phyloP scores from a whole-genome alignment of 2,113 vertebrate genomes.

The Phalacrocorax carbo region DNA sequence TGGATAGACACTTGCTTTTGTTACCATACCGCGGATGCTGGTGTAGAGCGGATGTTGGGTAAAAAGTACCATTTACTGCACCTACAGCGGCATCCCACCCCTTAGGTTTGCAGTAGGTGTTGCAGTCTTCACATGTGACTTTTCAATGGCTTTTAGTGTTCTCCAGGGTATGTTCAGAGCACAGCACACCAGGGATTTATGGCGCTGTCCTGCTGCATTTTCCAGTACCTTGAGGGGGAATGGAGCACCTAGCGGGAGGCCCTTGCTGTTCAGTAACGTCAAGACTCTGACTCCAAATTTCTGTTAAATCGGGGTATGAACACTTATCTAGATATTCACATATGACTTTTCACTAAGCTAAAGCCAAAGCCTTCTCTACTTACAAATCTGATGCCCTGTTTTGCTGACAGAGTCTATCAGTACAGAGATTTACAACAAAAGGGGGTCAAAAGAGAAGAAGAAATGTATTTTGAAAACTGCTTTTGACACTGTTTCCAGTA shows the following conservation, averaged over 20 bases:
- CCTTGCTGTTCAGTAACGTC: background rate
- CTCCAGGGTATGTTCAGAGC: background rate
- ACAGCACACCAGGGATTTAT: background rate
- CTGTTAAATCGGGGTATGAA: background rate
- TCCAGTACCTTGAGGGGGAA: background rate
- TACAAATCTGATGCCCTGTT: background rate
- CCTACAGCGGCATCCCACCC: rapidly evolving
- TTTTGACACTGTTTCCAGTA: background rate
- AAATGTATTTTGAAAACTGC: background rate
- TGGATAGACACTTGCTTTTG: background rate
- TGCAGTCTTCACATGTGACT: background rate
- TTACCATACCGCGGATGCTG: no score
- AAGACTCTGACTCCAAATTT: background rate
- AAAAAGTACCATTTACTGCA: background rate
- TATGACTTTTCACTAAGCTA: background rate
- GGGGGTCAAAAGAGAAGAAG: background rate
- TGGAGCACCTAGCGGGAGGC: background rate
- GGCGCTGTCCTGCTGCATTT: background rate
- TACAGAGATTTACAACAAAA: background rate
- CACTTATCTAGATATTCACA: background rate
- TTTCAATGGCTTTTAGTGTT: background rate
- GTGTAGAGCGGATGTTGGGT: background rate
- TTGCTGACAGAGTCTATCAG: background rate
- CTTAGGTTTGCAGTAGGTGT: background rate
- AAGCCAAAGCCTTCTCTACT: background rate